Evolutionary conservation across 1,140 invertebrate species (phyloP), one percentile per base, ranked within the genome.

Genomic region (Oncopeltus fasciatus): DNA sequence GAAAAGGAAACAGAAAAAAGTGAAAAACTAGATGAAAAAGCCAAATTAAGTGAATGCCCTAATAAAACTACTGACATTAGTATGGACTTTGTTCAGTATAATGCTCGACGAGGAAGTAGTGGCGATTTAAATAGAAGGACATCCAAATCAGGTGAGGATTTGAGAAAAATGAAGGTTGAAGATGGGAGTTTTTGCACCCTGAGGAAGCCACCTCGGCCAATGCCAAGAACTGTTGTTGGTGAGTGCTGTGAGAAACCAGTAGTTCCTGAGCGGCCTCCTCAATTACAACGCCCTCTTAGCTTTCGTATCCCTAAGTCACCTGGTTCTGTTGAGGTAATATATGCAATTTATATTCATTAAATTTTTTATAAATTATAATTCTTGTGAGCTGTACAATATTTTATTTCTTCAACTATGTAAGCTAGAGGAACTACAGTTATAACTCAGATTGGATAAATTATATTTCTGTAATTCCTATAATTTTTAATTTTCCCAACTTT

Each of bases 191-290:
- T 64, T 31, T 57, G 61, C 9, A 67, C 65, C 0, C 31, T 68
- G 31, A 66, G 64, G 28, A 63, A 64, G 46, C 61, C 63, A 26
- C 59, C 65, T 8, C 64, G 63, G 20, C 68, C 67, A 11, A 65
- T 65, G 2, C 69, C 69, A 11, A 60, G 68, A n/a, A 66, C 63
- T 47, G 62, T 63, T 33, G 33, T 68, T 26, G 65, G 64, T 44
- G 43, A 31, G 14, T 33, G 14, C 12, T n/a, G 18, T 1, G 47
- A 47, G 69, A 86, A 86, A 72, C 85, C 85, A 5, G 81, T 81
- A 2, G 79, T 87, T 51, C 85, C 85, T 14, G 83, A 85, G 68
- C 75, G 84, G 59, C 85, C 84, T 3, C 79, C 81, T n/a, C 79
- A 78, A 29, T 72, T 86, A 38, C 67, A 72, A 56, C 76, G 82